Base-by-base conservation (phyloP, 2,888 invertebrate genomes). In the Dendrolimus houi region DNA sequence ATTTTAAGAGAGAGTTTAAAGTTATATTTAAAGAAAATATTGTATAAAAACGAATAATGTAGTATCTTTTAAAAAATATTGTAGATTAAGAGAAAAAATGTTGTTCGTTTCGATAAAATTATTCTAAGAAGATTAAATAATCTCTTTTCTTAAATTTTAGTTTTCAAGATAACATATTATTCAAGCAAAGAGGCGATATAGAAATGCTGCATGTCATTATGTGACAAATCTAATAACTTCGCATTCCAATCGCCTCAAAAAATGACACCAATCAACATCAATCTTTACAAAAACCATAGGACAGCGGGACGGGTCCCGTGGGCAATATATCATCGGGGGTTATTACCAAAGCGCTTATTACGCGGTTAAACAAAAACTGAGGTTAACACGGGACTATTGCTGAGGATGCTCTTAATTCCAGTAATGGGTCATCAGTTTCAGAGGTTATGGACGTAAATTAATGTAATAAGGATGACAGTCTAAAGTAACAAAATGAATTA, bases 331-430 rank as follows among this genome's bases (percentile, higher is more conserved):
- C 61, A 62, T 61, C 59, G 47, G 29, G 60, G 59, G 58, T 57
- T 60, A 63, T 66, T 61, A 62, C 57, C 59, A 56, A 61, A 56
- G 63, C 60, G 55, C 67, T 67, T 62, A 65, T 65, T 65, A 66
- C 64, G 63, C 64, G 64, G 64, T 66, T 63, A 65, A 67, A 68
- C 66, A 65, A 68, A 70, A 66, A 59, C 65, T 62, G 62, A 64
- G 67, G 64, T 67, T 65, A 65, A 64, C 58, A 56, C 62, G 56
- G 62, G 47, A 47, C 12, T 12, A 47, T 47, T 47, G 47, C 47
- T 47, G 47, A 47, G 47, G 47, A 47, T 47, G 47, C 47, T 47
- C 47, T 47, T 47, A 47, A 47, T 47, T 8, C 47, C 47, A 47
- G 47, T 47, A 47, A 47, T 47, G 47, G 9, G 12, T 47, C 47